Conservation (phyloP, 2,113 vertebrate species). For the Carassius gibelio region DNA sequence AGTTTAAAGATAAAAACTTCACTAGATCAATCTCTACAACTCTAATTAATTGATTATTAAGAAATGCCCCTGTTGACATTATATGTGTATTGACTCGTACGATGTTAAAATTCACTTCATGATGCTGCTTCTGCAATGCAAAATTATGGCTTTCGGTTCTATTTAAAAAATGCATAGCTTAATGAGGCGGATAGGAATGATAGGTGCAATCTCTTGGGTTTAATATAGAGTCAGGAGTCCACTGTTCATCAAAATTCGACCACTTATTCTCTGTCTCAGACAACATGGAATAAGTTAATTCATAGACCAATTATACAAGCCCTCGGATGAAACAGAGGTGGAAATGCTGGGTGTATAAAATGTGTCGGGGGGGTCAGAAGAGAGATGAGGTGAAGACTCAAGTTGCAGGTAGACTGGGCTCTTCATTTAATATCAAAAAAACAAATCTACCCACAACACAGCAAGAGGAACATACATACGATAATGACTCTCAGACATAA, state of each 20-base stretch:
- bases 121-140: not conserved
- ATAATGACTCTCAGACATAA: too few relatives aligned
- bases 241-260: not conserved
- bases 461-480: too few relatives aligned
- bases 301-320: conserved; percentile 18
- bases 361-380: too few relatives aligned
- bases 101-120: not conserved
- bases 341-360: not conserved
- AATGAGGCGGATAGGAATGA: conserved; percentile 23
- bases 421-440: too few relatives aligned
- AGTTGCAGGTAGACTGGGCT: too few relatives aligned
- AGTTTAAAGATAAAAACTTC: not conserved
- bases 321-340: conserved; percentile 8
- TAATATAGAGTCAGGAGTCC: not conserved
- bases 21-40: not conserved
- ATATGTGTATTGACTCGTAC: not conserved
- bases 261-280: conserved; percentile 1
- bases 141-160: not conserved
- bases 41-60: conserved; percentile 11
- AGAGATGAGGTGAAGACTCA: too few relatives aligned
- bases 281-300: not conserved
- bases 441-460: too few relatives aligned
- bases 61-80: not conserved
- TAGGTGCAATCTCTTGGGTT: conserved; percentile 21
- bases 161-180: conserved; percentile 23